phyloP scores from a whole-genome alignment of 1,140 invertebrate species.

The Polyergus mexicanus region DNA sequence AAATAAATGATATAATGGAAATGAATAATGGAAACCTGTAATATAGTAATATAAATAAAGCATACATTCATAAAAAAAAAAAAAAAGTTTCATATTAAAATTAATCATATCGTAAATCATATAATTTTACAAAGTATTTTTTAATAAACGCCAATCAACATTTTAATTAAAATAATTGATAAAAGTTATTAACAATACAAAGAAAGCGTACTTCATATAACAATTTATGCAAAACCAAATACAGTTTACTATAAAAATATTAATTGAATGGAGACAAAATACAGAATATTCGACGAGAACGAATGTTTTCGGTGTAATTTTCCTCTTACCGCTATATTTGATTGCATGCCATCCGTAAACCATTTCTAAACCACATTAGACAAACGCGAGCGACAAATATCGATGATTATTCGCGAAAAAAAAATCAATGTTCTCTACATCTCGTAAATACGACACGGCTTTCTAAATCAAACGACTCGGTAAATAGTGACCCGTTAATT shows the following conservation, averaged over 20 bases:
- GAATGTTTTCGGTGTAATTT: constrained; percentile 15
- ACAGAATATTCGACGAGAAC: background rate
- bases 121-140: background rate
- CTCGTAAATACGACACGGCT: constrained; percentile 4
- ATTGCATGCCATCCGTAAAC: constrained; percentile 10
- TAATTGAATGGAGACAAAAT: constrained; percentile 1
- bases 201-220: background rate
- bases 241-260: constrained; percentile 5
- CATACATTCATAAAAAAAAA: background rate
- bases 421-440: constrained; percentile 28
- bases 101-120: constrained; percentile 1
- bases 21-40: background rate
- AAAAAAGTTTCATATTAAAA: background rate
- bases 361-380: constrained; percentile 14
- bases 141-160: background rate
- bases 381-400: constrained; percentile 37
- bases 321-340: constrained; percentile 14
- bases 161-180: background rate
- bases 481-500: constrained; percentile 33
- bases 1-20: too few relatives aligned
- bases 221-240: background rate
- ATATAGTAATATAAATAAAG: too few relatives aligned
- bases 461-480: constrained; percentile 19
- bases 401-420: constrained; percentile 41
- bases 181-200: background rate